Percentiles rank a stretch among this genome's conserved stretches.
Conservation (phyloP, 2,797 vertebrate genomes). For the Coregonus suidteri region DNA sequence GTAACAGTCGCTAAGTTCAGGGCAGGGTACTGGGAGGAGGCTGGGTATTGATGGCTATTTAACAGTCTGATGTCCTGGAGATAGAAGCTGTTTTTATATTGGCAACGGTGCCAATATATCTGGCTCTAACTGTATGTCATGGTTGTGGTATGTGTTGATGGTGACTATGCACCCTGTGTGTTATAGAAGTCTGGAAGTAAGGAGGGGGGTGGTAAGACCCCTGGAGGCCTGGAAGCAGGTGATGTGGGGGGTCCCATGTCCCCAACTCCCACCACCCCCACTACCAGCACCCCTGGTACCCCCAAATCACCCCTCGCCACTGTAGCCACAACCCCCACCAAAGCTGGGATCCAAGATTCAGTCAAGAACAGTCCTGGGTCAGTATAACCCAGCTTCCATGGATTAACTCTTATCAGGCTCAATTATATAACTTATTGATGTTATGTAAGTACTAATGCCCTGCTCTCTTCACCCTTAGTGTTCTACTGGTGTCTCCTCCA, state of each 20-base stretch:
- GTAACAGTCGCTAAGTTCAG: no score
- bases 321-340: conserved; percentile 77
- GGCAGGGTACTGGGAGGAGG: no score
- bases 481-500: conserved; percentile 92
- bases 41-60: no score
- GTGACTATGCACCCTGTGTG: background rate
- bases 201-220: conserved; percentile 81
- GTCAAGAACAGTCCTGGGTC: conserved; percentile 89
- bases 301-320: conserved; percentile 85
- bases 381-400: conserved; percentile 23
- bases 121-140: no score
- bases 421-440: background rate
- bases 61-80: no score
- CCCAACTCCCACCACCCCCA: conserved; percentile 46
- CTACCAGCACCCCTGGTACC: conserved; percentile 83
- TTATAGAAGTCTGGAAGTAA: conserved; percentile 89
- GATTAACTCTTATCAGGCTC: no score
- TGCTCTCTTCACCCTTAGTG: conserved; percentile 65
- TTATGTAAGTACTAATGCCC: background rate
- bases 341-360: conserved; percentile 79
- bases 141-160: no score
- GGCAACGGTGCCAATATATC: no score
- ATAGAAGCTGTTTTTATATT: no score
- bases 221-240: conserved; percentile 68
- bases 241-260: conserved; percentile 82